Conservation (phyloP, 2,888 invertebrate species). For the Pseudeuparius sepicola region DNA sequence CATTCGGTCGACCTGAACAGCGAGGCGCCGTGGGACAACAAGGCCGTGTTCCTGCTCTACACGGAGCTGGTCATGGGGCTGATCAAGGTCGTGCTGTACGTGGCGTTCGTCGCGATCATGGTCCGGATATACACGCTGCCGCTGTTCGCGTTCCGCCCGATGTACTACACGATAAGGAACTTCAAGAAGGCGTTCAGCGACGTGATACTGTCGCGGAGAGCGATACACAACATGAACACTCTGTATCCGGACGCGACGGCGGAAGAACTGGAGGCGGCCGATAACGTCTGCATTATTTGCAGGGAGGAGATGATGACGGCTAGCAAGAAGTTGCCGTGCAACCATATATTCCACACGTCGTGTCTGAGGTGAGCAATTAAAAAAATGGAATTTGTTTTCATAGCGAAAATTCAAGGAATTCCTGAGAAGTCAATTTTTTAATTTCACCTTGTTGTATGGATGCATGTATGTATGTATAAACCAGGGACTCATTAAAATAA, state of each 20-base stretch:
- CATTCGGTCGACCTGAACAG: conserved; percentile 83
- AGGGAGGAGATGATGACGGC: conserved; percentile 63
- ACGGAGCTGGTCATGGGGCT: conserved; percentile 85
- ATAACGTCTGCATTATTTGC: conserved; percentile 99
- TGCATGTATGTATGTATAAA: no score
- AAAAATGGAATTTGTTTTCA: not conserved
- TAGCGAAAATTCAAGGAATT: no score
- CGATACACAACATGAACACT: conserved; percentile 97
- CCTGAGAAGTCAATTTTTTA: no score
- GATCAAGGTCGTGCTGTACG: conserved; percentile 51
- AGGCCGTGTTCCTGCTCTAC: conserved; percentile 93
- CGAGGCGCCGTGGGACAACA: conserved; percentile 98
- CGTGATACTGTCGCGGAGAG: conserved; percentile 90
- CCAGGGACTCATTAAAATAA: no score
- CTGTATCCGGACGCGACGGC: conserved; percentile 92
- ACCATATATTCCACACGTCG: conserved; percentile 97
- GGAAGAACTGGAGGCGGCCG: conserved; percentile 83
- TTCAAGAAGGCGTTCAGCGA: conserved; percentile 97
- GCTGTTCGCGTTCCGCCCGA: conserved; percentile 94
- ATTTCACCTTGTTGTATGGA: no score
- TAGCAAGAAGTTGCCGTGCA: conserved; percentile 95
- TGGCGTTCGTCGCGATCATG: conserved; percentile 92
- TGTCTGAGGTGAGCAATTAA: conserved; percentile 57
- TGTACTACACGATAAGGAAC: conserved; percentile 97
- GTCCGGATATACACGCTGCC: conserved; percentile 94